phyloP scores from a whole-genome alignment of 2,113 vertebrate species.

The Turnix velox region DNA sequence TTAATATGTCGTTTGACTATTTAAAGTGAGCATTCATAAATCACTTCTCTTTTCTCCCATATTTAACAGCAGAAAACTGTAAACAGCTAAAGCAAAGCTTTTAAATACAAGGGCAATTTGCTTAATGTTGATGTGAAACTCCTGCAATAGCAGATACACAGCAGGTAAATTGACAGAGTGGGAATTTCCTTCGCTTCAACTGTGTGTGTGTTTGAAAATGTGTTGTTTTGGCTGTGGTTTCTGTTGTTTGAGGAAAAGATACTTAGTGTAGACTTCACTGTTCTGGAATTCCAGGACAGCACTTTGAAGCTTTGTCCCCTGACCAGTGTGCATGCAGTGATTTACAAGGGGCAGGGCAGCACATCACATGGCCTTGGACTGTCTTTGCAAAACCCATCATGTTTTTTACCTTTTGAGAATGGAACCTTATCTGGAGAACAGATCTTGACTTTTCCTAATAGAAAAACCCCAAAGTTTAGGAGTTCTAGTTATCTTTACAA shows the following conservation, averaged over 20 bases:
- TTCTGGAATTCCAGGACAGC: background rate
- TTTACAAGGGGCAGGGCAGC: background rate
- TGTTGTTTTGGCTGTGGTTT: background rate
- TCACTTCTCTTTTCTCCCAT: background rate
- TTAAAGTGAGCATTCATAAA: background rate
- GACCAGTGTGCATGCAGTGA: fast-evolving
- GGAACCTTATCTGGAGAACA: background rate
- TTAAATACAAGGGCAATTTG: background rate
- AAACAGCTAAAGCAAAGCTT: background rate
- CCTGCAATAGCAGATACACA: background rate
- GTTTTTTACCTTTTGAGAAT: background rate
- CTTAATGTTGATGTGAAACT: background rate
- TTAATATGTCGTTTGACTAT: slow-evolving; percentile 46
- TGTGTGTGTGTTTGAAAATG: background rate
- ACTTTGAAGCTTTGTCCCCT: background rate
- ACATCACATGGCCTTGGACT: background rate
- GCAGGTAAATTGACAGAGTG: background rate
- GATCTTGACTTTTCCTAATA: background rate
- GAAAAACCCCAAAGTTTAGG: background rate
- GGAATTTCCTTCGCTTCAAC: background rate
- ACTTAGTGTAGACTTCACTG: background rate
- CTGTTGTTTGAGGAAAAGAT: background rate
- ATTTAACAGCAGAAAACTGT: background rate
- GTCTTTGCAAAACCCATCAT: background rate
- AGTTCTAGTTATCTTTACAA: background rate